Conservation (phyloP, 2,888 invertebrate genomes). For the Drosophila nigricruria region DNA sequence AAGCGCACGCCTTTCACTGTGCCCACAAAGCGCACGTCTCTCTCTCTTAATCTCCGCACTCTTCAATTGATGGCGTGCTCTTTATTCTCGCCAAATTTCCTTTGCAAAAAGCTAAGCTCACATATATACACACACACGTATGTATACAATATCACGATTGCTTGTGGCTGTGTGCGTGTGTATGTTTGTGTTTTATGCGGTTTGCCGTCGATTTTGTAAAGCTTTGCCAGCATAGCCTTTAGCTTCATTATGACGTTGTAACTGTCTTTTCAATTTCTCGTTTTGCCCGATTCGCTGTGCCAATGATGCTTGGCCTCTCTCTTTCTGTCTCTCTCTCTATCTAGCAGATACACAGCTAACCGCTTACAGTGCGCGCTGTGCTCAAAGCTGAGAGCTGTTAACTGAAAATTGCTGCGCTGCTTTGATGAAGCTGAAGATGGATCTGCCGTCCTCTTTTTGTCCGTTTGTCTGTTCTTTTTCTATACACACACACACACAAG, state of each 20-base stretch:
- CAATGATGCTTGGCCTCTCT: conserved; percentile 54
- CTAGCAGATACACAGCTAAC: conserved; percentile 52
- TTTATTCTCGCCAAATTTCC: conserved; percentile 45
- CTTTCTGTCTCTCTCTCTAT: not conserved
- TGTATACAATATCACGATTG: conserved; percentile 34
- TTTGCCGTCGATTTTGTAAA: conserved; percentile 68
- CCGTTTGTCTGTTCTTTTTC: conserved; percentile 39
- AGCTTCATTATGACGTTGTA: conserved; percentile 78
- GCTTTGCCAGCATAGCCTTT: conserved; percentile 53
- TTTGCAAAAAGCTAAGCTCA: conserved; percentile 36
- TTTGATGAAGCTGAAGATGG: conserved; percentile 70
- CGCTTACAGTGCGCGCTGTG: conserved; percentile 31
- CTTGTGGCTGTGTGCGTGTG: conserved; percentile 26
- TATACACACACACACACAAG: conserved; percentile 23
- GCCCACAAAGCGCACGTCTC: not conserved
- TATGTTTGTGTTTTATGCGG: conserved; percentile 64
- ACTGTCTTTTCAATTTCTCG: conserved; percentile 80
- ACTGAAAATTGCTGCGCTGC: conserved; percentile 69
- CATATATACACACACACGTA: conserved; percentile 20
- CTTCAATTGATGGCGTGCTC: conserved; percentile 30
- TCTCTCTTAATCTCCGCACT: conserved; percentile 6
- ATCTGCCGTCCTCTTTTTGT: conserved; percentile 60
- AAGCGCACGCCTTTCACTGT: conserved; percentile 50
- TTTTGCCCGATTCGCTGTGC: conserved; percentile 78
- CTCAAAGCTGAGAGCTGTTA: conserved; percentile 55